Percentiles rank a stretch among this genome's conserved stretches.
Conservation (phyloP, 2,113 vertebrate species). For the Malurus melanocephalus region DNA sequence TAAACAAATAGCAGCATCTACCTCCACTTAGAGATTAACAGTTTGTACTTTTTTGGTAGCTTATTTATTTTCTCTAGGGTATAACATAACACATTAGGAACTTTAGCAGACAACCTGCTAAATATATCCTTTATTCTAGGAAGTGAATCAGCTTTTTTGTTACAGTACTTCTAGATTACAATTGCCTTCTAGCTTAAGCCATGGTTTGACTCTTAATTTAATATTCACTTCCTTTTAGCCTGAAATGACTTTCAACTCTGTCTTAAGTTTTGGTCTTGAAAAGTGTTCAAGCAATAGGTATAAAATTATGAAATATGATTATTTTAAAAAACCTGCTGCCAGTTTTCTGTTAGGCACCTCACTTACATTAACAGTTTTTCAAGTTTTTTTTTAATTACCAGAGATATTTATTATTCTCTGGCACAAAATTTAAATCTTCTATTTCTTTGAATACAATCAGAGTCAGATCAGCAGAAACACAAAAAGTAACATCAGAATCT, state of each 20-base stretch:
- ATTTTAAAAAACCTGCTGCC: background rate
- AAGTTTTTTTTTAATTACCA: background rate
- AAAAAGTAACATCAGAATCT: background rate
- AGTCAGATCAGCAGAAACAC: background rate
- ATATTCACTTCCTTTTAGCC: background rate
- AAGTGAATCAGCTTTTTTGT: background rate
- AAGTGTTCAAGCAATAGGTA: background rate
- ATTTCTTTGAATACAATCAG: background rate
- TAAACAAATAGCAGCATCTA: slow-evolving; percentile 35
- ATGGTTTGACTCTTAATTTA: background rate
- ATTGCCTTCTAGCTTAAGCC: background rate
- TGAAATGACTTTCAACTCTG: background rate
- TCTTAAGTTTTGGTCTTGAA: background rate
- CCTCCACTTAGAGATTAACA: background rate
- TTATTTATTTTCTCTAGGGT: slow-evolving; percentile 17
- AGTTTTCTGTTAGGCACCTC: background rate
- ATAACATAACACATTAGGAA: background rate
- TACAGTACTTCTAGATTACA: background rate
- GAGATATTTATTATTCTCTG: background rate
- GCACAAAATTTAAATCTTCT: background rate
- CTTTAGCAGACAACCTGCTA: background rate
- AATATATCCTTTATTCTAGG: background rate
- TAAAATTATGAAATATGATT: background rate
- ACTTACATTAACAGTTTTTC: background rate
- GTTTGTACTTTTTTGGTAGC: background rate